Evolutionary conservation across 2,797 vertebrate genomes (phyloP).

Genomic region (Neosalanx taihuensis): DNA sequence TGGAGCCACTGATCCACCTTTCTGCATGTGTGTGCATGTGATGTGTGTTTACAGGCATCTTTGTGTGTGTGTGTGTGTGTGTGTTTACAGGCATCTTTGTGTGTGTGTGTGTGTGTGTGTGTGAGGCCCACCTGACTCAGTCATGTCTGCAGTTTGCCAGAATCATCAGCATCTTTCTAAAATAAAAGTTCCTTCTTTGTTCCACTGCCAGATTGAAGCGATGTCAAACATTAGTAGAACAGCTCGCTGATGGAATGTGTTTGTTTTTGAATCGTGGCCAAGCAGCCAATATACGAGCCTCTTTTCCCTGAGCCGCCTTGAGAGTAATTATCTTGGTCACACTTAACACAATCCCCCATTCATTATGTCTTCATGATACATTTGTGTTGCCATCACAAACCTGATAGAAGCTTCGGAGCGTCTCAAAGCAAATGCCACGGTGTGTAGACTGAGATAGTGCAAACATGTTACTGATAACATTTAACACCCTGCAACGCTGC

Average conservation of each 20-base stretch:
- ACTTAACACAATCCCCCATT: constrained; percentile 69
- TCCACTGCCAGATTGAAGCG: constrained; percentile 62
- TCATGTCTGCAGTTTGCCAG: constrained; percentile 47
- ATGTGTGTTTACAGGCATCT: constrained; percentile 2
- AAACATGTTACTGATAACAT: background rate
- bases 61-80: constrained; percentile 12
- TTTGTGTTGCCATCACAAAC: constrained; percentile 67
- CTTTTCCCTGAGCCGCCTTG: constrained; percentile 64
- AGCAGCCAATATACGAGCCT: constrained; percentile 71
- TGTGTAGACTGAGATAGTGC: background rate
- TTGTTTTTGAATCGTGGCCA: constrained; percentile 66
- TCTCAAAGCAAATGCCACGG: background rate
- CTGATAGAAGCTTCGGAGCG: constrained; percentile 51
- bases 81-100: background rate
- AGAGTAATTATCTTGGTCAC: constrained; percentile 71
- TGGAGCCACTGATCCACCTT: constrained; percentile 46
- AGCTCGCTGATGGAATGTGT: constrained; percentile 63
- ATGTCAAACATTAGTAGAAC: constrained; percentile 71
- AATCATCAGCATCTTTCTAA: constrained; percentile 64
- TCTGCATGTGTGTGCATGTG: constrained; percentile 14
- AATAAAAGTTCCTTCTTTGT: constrained; percentile 62
- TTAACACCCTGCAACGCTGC: background rate
- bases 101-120: constrained; percentile 19
- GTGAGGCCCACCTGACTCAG: constrained; percentile 58
- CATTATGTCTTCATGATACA: constrained; percentile 65